Base-by-base conservation (phyloP, 2,797 vertebrate species). In the Poeciliopsis infans region DNA sequence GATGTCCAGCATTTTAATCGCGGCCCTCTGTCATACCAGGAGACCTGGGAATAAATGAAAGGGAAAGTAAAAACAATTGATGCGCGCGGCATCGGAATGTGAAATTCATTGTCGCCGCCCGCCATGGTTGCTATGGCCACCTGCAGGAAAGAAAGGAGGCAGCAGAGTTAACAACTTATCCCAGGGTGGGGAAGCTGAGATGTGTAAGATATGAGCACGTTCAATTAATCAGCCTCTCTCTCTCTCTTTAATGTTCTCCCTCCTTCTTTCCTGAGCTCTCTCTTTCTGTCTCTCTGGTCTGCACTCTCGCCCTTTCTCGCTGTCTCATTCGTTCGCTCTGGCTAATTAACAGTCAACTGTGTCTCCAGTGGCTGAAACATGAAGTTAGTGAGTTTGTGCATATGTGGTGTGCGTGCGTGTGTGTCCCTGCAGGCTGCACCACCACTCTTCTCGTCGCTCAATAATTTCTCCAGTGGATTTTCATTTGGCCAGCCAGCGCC, bases 271-370 rank as follows among this genome's bases (percentile, higher is more conserved):
- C 46, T 55, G 64, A 81, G 83, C 79, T 61, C 15, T n/a, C 80
- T 87, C 68, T 55, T 31, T 76, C 80, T 78, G 72, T 84, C 76
- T 75, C 55, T 47, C 78, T 45, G 41, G 5, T 68, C 76, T 79
- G 81, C 79, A 59, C 88, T 85, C 81, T 83, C 69, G 39, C 81
- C 80, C 86, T 89, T 86, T 86, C 77, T 86, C 86, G 83, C 84
- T 55, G 79, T 89, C 90, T 91, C 85, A 87, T 91, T 89, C 81
- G 20, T 89, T 91, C 55, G 36, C 88, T 89, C 72, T 79, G 86
- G 88, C 91, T 95, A 95, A 95, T 96, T 94, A 94, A 94, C 93
- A 94, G 94, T 91, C 92, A 87, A 92, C 84, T 88, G 90, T 90
- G 89, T 93, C 86, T 92, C 85, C 90, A 87, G 84, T 86, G 86